These are phyloP conservation scores for Rapana venosa DNA, from an alignment of 2,888 invertebrate genomes.

Conservation along the genomic window DNA sequence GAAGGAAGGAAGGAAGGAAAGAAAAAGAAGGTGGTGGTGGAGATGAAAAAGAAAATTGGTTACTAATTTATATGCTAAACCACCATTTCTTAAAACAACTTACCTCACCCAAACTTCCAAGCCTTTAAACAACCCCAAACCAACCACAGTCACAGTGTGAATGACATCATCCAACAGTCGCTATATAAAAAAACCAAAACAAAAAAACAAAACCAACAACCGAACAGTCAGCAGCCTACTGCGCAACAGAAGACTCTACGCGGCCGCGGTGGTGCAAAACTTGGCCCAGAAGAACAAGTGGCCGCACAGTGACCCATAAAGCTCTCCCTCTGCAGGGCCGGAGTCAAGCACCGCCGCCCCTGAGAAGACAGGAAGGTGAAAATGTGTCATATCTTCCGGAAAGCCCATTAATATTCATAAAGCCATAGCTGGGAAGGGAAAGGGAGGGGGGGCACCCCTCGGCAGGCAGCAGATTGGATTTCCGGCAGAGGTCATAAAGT, in stretches of 20 bases:
- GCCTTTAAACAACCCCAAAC: no score
- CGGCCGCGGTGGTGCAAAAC: background rate
- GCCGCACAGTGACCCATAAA: background rate
- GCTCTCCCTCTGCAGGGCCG: background rate
- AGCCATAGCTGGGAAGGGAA: background rate
- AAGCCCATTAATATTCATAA: constrained; percentile 18
- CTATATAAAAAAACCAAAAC: no score
- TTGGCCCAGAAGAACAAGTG: background rate
- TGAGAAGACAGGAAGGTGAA: background rate
- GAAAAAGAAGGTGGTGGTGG: no score
- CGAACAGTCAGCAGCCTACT: no score
- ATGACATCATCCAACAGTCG: no score
- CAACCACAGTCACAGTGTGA: no score
- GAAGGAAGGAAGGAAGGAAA: no score
- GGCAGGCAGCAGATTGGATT: constrained; percentile 10
- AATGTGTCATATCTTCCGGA: background rate
- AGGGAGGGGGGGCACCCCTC: background rate
- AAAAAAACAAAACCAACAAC: no score
- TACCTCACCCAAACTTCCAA: no score
- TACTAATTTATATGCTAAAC: no score
- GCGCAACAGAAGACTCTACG: background rate
- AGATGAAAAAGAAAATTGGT: no score
- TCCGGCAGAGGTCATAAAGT: background rate
- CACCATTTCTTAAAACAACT: no score
- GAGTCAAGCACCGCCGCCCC: background rate